A percentile compares a stretch with the other conserved stretches of the same genome.
phyloP scores from a whole-genome alignment of 2,797 vertebrate genomes.

The Enteromius radiatus region DNA sequence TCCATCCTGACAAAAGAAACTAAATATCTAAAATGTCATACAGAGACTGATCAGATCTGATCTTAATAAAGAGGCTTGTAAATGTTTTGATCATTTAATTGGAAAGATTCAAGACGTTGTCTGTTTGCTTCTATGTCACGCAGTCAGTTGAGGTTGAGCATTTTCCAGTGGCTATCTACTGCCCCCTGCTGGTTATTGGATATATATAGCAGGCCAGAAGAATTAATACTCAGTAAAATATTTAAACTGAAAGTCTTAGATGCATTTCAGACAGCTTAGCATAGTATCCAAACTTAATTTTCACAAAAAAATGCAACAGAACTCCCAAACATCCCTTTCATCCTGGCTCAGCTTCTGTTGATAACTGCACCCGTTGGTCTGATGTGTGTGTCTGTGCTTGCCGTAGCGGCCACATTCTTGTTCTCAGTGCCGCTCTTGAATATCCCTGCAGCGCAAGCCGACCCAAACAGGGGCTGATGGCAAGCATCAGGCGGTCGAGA shows the following conservation, averaged over 20 bases:
- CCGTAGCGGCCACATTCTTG: slow-evolving; percentile 52
- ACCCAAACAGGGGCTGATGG: slow-evolving; percentile 78
- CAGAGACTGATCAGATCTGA: not conserved
- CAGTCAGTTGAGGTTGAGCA: not conserved
- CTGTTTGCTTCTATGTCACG: not conserved
- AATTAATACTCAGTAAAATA: not conserved
- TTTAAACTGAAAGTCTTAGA: not conserved
- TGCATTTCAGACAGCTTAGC: not conserved
- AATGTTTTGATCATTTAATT: slow-evolving; percentile 32
- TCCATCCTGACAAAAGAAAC: not conserved
- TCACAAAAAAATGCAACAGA: not conserved
- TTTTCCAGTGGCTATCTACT: slow-evolving; percentile 65
- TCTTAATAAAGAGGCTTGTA: slow-evolving; percentile 29
- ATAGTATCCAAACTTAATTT: slow-evolving; percentile 13
- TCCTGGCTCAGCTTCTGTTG: not conserved
- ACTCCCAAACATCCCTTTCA: not conserved
- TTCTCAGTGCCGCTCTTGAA: slow-evolving; percentile 68
- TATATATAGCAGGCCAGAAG: slow-evolving; percentile 18
- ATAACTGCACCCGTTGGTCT: slow-evolving; percentile 17
- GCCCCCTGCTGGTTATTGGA: slow-evolving; percentile 71
- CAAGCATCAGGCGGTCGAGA: slow-evolving; percentile 74
- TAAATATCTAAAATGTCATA: not conserved
- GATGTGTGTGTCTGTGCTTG: slow-evolving; percentile 33
- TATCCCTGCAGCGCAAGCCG: slow-evolving; percentile 82
- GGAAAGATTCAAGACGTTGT: not conserved